Base-by-base conservation (phyloP, 2,113 vertebrate species). In the Gavia stellata region DNA sequence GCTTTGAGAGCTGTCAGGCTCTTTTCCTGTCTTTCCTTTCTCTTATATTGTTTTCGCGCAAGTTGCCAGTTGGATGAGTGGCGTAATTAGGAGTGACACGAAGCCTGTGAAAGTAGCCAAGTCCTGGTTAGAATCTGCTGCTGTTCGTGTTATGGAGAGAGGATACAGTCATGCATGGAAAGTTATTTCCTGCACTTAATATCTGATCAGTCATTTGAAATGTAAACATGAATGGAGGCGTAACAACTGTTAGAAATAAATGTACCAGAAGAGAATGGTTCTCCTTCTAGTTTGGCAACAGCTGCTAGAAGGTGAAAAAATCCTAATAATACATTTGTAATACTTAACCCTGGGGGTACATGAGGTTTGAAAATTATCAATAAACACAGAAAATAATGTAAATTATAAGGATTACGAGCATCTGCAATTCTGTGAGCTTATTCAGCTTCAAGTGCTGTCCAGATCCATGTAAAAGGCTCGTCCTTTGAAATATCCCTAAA, bases 111-210 rank as follows among this genome's bases (percentile, higher is more conserved):
- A 77, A 66, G 45, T 9, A 66, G 79, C 79, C 71, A 96, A 92
- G 71, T 53, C 49, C 38, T 75, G 55, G 53, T 53, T 73, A 86
- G 67, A 93, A 68, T 66, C 59, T 94, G 67, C 75, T 92, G 71
- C 75, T 92, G 13, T 82, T 92, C 3, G 0, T 55, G 47, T 86
- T 77, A 38, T 40, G 75, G 21, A 91, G 24, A 31, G 45, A 88
- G 44, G 42, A 85, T 45, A 77, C 49, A 73, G 34, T 49, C 49
- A 88, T 62, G 55, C 62, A 81, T 44, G 40, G 86, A 80, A 92
- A 90, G 86, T 90, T 93, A 81, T 90, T 97, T 94, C 95, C 92
- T 92, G 79, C 34, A 53, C 59, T 96, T 93, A 93, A 62, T 34
- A 92, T 75, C 79, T 85, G 88, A 88, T 92, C 81, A 68, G 74